Base-by-base conservation (phyloP, 2,113 vertebrate genomes). In the Lophura nycthemera region DNA sequence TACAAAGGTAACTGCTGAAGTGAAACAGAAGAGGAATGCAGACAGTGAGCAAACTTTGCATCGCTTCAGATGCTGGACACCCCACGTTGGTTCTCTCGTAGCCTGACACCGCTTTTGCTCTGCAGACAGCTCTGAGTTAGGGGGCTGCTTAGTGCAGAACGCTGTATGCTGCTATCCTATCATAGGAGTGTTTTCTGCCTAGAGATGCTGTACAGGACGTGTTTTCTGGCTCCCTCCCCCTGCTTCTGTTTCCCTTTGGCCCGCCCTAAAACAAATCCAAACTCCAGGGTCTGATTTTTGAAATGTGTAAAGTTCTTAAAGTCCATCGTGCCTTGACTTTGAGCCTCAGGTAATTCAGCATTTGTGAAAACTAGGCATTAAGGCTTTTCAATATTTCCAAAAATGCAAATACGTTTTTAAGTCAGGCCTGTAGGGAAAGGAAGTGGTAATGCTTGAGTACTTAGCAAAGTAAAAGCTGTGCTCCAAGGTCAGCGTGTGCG, bases 351-450 rank as follows among this genome's bases (percentile, higher is more conserved):
- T 86, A 48, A 48, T 74, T 94, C 2, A 38, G 74, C 1, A 1
- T 59, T 93, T 75, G 72, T 75, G 87, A 82, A 91, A 92, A 93
- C 78, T 10, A 64, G 76, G 56, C 52, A 24, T 86, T 93, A 92
- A 95, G 90, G 93, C 86, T 95, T 87, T 40, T 64, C 29, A 38
- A 17, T 25, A 5, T 73, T 83, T 88, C 56, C 54, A 47, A 34
- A 74, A 86, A 88, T 57, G 10, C 42, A 45, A 25, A 24, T 54
- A 57, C 7, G 59, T 83, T 74, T 84, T 88, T 42, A 47, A 72
- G 71, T 77, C 84, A 67, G 75, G 83, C 67, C 85, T 83, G 57
- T 20, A 83, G 78, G 87, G 87, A 75, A 81, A 48, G 75, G 6
- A 91, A 78, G 80, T 90, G 88, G 24, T 84, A 43, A 88, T 90